Evolutionary conservation across 2,113 vertebrate species (phyloP).

Genomic region (Phylloscopus trochilus): DNA sequence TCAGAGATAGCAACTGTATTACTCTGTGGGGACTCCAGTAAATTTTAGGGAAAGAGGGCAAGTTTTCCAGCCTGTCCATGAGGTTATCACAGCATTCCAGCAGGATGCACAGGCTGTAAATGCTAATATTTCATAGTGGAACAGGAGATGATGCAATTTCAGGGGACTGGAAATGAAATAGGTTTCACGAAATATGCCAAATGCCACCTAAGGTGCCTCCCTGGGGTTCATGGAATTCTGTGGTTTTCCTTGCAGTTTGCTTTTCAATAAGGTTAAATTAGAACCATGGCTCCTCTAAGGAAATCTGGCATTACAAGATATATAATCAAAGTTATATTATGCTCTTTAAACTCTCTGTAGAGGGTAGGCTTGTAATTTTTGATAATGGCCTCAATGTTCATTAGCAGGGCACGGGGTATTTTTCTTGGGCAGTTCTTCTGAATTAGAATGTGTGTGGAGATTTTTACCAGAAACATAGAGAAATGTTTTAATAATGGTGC

Average conservation of each 20-base stretch:
- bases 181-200: neutral
- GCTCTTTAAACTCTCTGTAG: neutral
- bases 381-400: neutral
- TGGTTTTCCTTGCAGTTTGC: constrained; percentile 3
- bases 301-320: neutral
- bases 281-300: neutral
- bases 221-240: neutral
- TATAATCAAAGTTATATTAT: neutral
- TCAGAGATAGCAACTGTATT: neutral
- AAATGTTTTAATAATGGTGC: neutral
- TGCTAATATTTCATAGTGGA: neutral
- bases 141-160: neutral
- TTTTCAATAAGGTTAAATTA: constrained; percentile 27
- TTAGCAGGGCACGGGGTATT: neutral
- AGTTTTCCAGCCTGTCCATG: neutral
- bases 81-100: neutral
- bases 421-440: neutral
- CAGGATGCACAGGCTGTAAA: neutral
- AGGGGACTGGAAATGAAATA: neutral
- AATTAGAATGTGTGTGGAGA: neutral
- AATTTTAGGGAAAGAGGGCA: neutral
- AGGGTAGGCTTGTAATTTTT: constrained; percentile 6
- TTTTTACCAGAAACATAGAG: neutral
- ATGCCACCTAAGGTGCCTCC: neutral
- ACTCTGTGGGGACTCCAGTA: neutral